Evolutionary conservation across 2,888 invertebrate genomes (phyloP).

Genomic region (Sipunculus nudus): DNA sequence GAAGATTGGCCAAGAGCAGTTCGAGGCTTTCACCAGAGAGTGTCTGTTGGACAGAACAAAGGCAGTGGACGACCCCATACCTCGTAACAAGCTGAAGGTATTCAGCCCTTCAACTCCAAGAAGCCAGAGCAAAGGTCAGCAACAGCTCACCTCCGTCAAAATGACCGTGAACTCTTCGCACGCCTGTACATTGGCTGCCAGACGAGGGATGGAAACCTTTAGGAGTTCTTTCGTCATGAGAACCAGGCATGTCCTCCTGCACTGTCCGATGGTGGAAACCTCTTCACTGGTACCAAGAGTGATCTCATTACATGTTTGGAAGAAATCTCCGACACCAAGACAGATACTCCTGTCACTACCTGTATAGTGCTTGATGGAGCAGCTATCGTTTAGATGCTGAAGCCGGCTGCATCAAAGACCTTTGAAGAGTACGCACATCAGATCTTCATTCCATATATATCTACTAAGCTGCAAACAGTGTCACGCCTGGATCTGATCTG

Average conservation of each 20-base stretch:
- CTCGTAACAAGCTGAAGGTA: slow-evolving; percentile 8
- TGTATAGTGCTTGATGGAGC: no score
- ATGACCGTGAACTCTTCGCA: no score
- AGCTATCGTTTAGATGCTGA: no score
- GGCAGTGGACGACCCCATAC: slow-evolving; percentile 14
- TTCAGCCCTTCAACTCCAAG: neutral
- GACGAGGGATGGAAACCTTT: slow-evolving; percentile 20
- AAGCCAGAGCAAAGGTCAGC: no score
- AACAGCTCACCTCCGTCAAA: no score
- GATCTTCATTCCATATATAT: slow-evolving; percentile 10
- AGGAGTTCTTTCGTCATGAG: neutral
- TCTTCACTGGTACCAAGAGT: slow-evolving; percentile 11
- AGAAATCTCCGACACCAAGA: no score
- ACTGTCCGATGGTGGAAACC: slow-evolving; percentile 8
- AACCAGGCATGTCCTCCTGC: slow-evolving; percentile 19
- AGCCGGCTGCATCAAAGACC: no score
- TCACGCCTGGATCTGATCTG: slow-evolving; percentile 19
- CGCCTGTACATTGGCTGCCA: slow-evolving; percentile 17
- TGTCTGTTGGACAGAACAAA: slow-evolving; percentile 6
- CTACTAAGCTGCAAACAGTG: slow-evolving; percentile 9
- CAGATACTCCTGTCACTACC: no score
- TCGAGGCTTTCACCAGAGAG: slow-evolving; percentile 12
- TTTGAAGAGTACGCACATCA: no score
- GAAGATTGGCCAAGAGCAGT: slow-evolving; percentile 8
- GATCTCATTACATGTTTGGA: slow-evolving; percentile 15